A percentile compares a stretch with the other conserved stretches of the same genome.
Evolutionary conservation across 2,888 invertebrate species (phyloP).

Genomic region (Pinctada fucata): DNA sequence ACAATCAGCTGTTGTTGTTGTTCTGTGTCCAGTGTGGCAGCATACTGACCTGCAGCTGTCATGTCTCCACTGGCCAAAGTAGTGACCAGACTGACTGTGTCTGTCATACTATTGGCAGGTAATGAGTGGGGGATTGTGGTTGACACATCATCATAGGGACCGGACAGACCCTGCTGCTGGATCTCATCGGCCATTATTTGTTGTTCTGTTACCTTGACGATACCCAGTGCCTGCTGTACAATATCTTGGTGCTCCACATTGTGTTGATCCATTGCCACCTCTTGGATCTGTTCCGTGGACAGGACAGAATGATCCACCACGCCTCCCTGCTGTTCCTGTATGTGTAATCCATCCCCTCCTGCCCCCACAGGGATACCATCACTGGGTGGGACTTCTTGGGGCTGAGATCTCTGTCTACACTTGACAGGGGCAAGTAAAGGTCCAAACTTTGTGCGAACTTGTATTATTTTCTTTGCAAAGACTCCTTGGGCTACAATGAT

Average conservation of each 20-base stretch:
- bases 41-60: conserved; percentile 25
- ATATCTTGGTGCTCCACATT: conserved; percentile 29
- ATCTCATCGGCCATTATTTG: conserved; percentile 24
- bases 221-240: conserved; percentile 25
- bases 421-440: conserved; percentile 64
- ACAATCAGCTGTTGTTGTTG: conserved; percentile 17
- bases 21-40: conserved; percentile 30
- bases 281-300: conserved; percentile 14
- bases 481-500: conserved; percentile 59
- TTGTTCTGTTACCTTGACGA: conserved; percentile 24
- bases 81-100: conserved; percentile 24
- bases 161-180: conserved; percentile 16
- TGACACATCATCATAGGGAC: conserved; percentile 32
- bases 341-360: background rate
- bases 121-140: conserved; percentile 16
- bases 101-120: conserved; percentile 15
- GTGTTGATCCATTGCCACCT: conserved; percentile 18
- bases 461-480: conserved; percentile 67
- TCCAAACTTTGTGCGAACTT: conserved; percentile 69
- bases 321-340: background rate
- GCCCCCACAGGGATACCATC: background rate
- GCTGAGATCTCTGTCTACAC: conserved; percentile 25
- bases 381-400: background rate
- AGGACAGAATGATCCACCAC: background rate
- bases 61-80: conserved; percentile 22